Evolutionary conservation across 2,797 vertebrate species (phyloP).

Genomic region (Pitangus sulphuratus): DNA sequence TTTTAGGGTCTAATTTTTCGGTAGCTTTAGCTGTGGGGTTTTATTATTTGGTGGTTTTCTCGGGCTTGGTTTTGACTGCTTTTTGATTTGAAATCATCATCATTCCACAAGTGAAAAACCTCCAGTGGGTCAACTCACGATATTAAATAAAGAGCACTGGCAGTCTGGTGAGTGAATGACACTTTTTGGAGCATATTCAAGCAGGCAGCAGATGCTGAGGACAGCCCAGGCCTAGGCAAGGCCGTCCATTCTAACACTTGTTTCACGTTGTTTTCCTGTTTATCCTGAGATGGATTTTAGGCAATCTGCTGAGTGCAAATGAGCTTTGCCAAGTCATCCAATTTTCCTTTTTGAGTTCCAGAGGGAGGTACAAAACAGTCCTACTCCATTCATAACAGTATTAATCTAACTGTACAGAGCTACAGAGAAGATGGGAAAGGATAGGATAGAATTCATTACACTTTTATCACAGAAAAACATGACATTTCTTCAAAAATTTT

Average conservation of each 20-base stretch:
- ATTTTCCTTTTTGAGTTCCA: slow-evolving; percentile 53
- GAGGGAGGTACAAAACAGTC: slow-evolving; percentile 62
- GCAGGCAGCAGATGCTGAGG: background rate
- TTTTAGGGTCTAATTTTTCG: background rate
- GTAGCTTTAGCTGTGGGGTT: background rate
- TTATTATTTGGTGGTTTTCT: background rate
- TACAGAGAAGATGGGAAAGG: background rate
- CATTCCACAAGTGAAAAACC: background rate
- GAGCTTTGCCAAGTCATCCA: slow-evolving; percentile 47
- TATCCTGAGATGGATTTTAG: slow-evolving; percentile 50
- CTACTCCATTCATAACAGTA: slow-evolving; percentile 51
- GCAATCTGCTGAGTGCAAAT: slow-evolving; percentile 60
- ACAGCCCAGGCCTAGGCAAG: background rate
- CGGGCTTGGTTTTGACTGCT: background rate
- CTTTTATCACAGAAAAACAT: background rate
- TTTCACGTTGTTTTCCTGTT: background rate
- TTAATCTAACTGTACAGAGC: slow-evolving; percentile 57
- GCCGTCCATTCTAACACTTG: background rate
- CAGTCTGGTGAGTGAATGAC: background rate
- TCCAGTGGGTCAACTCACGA: background rate
- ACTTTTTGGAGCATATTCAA: background rate
- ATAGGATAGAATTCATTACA: slow-evolving; percentile 17
- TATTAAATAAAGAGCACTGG: background rate
- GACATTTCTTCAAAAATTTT: background rate
- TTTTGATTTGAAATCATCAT: background rate